Percentiles rank a stretch among this genome's conserved stretches.
These are phyloP conservation scores for Chrysina gloriosa DNA, from an alignment of 2,888 invertebrate species.

Conservation along the genomic window DNA sequence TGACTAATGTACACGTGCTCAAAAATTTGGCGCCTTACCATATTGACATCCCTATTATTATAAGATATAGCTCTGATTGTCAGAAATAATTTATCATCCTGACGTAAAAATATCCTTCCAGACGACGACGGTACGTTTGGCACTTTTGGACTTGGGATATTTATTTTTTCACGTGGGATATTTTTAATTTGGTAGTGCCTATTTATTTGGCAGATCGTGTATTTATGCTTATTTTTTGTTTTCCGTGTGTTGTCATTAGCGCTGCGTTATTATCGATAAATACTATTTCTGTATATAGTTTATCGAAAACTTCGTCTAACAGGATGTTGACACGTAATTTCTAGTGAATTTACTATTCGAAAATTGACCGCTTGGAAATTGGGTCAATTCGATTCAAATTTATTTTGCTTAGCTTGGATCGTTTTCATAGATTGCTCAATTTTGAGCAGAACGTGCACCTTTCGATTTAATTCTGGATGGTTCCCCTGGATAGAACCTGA, in stretches of 20 bases:
- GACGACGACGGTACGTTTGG: slow-evolving; percentile 2
- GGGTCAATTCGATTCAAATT: neutral
- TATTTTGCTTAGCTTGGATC: too few species aligned
- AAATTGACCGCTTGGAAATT: neutral
- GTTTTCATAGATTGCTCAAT: too few species aligned
- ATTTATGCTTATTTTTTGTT: neutral
- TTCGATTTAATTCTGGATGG: too few species aligned
- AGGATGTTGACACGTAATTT: slow-evolving; percentile 23
- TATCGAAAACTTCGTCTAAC: slow-evolving; percentile 1
- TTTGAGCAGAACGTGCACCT: too few species aligned
- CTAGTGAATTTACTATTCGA: slow-evolving; percentile 1
- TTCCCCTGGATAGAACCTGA: too few species aligned
- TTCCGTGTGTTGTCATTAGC: neutral
- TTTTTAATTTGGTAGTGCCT: slow-evolving; percentile 5
- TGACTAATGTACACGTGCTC: slow-evolving; percentile 40
- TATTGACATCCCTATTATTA: slow-evolving; percentile 41
- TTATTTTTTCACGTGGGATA: slow-evolving; percentile 1
- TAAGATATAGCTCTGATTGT: slow-evolving; percentile 41
- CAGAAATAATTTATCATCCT: slow-evolving; percentile 31
- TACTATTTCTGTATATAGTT: neutral
- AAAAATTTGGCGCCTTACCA: slow-evolving; percentile 37
- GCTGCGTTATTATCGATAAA: neutral
- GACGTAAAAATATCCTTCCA: slow-evolving; percentile 16
- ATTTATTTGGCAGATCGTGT: neutral
- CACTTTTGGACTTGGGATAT: neutral